Percentiles rank a stretch among this genome's conserved stretches.
Conservation (phyloP, 2,888 invertebrate species). For the Himalopsyche japonica region DNA sequence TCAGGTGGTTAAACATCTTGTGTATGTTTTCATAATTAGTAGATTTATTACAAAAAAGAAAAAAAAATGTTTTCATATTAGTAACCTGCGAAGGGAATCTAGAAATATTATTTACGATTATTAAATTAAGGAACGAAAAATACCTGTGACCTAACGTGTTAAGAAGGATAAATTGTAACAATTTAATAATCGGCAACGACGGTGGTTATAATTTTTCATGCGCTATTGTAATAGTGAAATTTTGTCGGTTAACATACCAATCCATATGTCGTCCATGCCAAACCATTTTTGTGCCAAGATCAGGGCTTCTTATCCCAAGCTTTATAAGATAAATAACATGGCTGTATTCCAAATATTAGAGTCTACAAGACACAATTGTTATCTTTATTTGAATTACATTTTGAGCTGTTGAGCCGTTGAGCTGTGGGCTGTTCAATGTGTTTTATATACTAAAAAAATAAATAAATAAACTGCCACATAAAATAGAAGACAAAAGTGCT, state of each 20-base stretch:
- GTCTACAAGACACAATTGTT: slow-evolving; percentile 24
- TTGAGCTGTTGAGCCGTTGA: too few relatives aligned
- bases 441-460: background rate
- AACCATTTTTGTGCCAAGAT: slow-evolving; percentile 29
- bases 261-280: slow-evolving; percentile 19
- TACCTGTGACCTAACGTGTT: background rate
- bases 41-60: background rate
- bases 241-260: background rate
- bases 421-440: background rate
- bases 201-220: background rate
- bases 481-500: slow-evolving; percentile 17
- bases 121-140: background rate
- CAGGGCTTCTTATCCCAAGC: slow-evolving; percentile 21
- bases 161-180: background rate
- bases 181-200: background rate
- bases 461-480: slow-evolving; percentile 9
- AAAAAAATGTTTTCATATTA: background rate
- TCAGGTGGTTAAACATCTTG: background rate
- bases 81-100: background rate
- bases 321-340: slow-evolving; percentile 16
- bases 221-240: background rate
- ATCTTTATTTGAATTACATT: slow-evolving; percentile 11
- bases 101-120: background rate
- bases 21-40: background rate
- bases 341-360: slow-evolving; percentile 34